These are phyloP conservation scores for Rhincodon typus DNA, from an alignment of 2,797 vertebrate genomes.

Conservation along the genomic window DNA sequence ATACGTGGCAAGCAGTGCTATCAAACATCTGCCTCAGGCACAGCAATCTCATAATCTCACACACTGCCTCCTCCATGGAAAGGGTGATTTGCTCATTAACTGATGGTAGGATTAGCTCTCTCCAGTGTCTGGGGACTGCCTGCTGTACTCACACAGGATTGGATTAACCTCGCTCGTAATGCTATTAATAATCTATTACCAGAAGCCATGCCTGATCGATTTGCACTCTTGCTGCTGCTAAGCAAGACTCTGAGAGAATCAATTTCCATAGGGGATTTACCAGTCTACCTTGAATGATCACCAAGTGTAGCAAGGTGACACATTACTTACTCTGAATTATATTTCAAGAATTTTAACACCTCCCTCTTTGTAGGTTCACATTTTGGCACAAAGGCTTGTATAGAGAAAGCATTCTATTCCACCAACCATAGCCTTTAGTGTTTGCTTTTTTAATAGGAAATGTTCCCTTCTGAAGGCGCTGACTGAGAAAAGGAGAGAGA, in stretches of 20 bases:
- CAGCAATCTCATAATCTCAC: background rate
- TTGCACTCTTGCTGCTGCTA: background rate
- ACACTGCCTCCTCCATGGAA: conserved; percentile 5
- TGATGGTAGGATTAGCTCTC: background rate
- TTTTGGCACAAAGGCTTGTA: background rate
- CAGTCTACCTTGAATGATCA: background rate
- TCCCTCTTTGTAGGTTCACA: background rate
- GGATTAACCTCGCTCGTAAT: conserved; percentile 23
- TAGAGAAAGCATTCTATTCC: background rate
- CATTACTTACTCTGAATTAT: background rate
- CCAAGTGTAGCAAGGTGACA: background rate
- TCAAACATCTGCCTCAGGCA: conserved; percentile 20
- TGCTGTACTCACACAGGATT: background rate
- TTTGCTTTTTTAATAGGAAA: background rate
- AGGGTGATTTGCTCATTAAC: conserved; percentile 21
- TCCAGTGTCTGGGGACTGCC: background rate
- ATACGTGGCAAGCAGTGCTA: background rate
- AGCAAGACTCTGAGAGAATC: background rate
- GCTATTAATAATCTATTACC: conserved; percentile 35
- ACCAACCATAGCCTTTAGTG: no score
- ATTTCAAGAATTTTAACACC: background rate
- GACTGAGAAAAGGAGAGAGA: background rate
- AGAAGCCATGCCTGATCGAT: background rate
- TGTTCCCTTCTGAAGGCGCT: background rate
- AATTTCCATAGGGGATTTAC: conserved; percentile 4